Conservation (phyloP, 2,797 vertebrate species). For the Calcarius lapponicus region DNA sequence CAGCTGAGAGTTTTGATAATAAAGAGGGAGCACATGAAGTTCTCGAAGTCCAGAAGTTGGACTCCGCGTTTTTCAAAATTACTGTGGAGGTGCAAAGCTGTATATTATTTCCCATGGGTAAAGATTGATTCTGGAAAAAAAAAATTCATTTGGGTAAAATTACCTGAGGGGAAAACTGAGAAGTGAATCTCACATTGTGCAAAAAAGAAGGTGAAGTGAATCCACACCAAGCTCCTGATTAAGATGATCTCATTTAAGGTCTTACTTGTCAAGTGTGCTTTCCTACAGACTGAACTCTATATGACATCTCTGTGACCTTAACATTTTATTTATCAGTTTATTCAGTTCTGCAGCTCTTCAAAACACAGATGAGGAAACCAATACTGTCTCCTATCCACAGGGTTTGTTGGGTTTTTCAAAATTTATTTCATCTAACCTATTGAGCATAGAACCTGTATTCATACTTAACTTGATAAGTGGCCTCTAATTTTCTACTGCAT, state of each 20-base stretch:
- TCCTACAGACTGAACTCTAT: not conserved
- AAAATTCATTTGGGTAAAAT: not conserved
- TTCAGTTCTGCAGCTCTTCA: not conserved
- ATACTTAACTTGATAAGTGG: not conserved
- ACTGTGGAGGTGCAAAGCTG: not conserved
- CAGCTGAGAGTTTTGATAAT: not conserved
- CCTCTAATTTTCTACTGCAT: not conserved
- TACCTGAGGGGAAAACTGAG: not conserved
- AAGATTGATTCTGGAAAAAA: not conserved
- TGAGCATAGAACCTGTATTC: not conserved
- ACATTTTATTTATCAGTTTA: not conserved
- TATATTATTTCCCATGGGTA: not conserved
- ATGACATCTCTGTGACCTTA: not conserved
- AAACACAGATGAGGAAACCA: not conserved
- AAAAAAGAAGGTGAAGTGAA: not conserved
- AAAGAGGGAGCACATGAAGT: not conserved
- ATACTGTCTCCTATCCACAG: not conserved
- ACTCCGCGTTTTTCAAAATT: not conserved
- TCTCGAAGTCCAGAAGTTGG: not conserved
- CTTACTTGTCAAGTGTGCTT: not conserved
- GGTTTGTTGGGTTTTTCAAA: not conserved
- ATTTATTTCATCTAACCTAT: not conserved
- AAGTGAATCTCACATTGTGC: not conserved
- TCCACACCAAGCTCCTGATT: not conserved
- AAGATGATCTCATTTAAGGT: not conserved